Conservation (phyloP, 2,797 vertebrate species). For the Hafferia zeledoni region DNA sequence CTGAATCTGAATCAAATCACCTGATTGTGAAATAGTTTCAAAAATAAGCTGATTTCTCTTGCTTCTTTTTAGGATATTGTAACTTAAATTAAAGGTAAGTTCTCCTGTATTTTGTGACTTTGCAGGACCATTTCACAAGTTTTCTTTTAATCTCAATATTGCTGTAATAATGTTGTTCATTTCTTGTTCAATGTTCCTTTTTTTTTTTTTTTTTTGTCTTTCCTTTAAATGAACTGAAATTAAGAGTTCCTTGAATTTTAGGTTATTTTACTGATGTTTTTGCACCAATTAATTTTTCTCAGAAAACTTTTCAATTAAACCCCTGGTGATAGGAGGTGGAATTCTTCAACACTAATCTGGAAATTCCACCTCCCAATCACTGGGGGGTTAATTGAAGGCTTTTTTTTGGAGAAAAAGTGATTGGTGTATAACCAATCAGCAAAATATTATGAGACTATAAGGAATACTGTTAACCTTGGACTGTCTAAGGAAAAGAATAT, state of each 20-base stretch:
- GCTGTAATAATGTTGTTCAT: constrained; percentile 30
- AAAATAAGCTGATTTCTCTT: constrained; percentile 66
- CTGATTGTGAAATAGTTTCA: constrained; percentile 62
- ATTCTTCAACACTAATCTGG: constrained; percentile 45
- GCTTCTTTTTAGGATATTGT: constrained; percentile 51
- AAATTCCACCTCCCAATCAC: constrained; percentile 27
- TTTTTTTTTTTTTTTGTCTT: background rate
- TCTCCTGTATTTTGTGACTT: constrained; percentile 52
- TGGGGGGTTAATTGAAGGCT: constrained; percentile 49
- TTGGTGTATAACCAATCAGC: constrained; percentile 35
- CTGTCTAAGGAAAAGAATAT: background rate
- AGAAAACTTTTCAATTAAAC: constrained; percentile 66
- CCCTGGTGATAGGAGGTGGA: constrained; percentile 47
- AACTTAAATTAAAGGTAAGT: constrained; percentile 49
- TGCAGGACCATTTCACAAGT: constrained; percentile 15
- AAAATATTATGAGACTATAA: constrained; percentile 31
- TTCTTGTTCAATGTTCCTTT: background rate
- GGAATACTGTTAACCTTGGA: constrained; percentile 26
- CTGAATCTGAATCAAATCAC: constrained; percentile 60
- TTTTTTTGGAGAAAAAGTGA: constrained; percentile 31
- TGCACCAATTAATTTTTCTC: constrained; percentile 50
- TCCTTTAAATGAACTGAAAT: constrained; percentile 3
- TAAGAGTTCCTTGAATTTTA: constrained; percentile 14
- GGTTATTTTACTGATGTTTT: constrained; percentile 33
- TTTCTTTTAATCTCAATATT: constrained; percentile 18